phyloP scores from a whole-genome alignment of 2,888 invertebrate species.

The Tanytarsus gracilentus region DNA sequence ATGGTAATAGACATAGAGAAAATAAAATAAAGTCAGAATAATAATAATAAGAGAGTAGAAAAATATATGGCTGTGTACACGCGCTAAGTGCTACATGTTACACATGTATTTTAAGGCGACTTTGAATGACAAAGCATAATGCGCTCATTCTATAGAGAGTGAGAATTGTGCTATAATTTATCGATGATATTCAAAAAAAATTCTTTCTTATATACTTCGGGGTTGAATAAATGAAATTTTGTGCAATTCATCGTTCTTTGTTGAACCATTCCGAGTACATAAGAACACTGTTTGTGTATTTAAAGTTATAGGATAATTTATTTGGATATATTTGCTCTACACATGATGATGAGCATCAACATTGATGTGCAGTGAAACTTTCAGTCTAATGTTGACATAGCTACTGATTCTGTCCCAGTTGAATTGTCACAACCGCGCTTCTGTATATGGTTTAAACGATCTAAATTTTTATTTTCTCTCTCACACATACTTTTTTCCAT shows the following conservation, averaged over 20 bases:
- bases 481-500: background rate
- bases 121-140: constrained; percentile 19
- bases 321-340: background rate
- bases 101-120: background rate
- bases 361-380: background rate
- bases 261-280: background rate
- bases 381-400: constrained; percentile 12
- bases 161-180: constrained; percentile 25
- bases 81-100: background rate
- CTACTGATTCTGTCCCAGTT: constrained; percentile 12
- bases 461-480: constrained; percentile 9
- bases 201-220: constrained; percentile 12
- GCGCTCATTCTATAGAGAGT: too few relatives aligned
- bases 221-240: constrained; percentile 13
- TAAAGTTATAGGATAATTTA: background rate
- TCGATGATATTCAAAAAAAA: constrained; percentile 27
- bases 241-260: constrained; percentile 20
- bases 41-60: too few relatives aligned
- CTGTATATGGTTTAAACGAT: constrained; percentile 9
- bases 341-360: background rate
- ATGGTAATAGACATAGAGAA: too few relatives aligned
- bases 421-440: constrained; percentile 5
- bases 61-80: too few relatives aligned
- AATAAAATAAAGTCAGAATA: too few relatives aligned
- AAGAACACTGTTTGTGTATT: background rate